phyloP scores from a whole-genome alignment of 2,888 invertebrate species.

The Melipona bicolor region DNA sequence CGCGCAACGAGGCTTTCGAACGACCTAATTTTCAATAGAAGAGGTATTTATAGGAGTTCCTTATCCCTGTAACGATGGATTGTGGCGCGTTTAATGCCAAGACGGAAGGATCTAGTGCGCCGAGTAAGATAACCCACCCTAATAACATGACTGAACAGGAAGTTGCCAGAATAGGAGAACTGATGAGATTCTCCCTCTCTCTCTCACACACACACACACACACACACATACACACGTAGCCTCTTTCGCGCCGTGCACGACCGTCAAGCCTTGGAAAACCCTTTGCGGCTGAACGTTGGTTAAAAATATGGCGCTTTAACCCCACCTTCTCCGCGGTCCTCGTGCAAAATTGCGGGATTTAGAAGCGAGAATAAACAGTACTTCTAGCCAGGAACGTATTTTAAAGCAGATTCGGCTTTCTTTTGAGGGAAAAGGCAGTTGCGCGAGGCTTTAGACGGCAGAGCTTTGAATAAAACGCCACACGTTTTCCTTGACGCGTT shows the following conservation, averaged over 20 bases:
- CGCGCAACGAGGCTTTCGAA: background rate
- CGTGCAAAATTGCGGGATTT: conserved; percentile 27
- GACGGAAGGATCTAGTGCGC: background rate
- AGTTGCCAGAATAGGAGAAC: background rate
- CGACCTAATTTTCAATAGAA: conserved; percentile 20
- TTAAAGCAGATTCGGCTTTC: conserved; percentile 28
- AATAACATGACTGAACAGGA: background rate
- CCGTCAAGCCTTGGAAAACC: background rate
- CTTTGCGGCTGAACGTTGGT: background rate
- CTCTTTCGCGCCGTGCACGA: background rate
- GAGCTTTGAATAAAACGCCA: conserved; percentile 21
- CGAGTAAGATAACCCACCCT: background rate
- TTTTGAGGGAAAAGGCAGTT: conserved; percentile 1
- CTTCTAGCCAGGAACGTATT: conserved; percentile 10
- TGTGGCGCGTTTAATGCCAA: background rate
- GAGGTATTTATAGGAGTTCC: background rate
- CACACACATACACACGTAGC: too few relatives aligned
- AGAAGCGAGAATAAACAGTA: conserved; percentile 37
- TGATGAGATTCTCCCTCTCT: background rate
- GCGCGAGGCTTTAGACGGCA: background rate
- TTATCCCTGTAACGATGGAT: background rate
- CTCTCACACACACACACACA: too few relatives aligned
- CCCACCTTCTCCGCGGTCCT: background rate
- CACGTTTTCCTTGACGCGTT: background rate
- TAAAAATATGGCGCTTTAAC: conserved; percentile 21